Percentiles rank a stretch among this genome's conserved stretches.
These are phyloP conservation scores for Peromyscus leucopus DNA, from an alignment of 2,113 vertebrate genomes.

Conservation along the genomic window DNA sequence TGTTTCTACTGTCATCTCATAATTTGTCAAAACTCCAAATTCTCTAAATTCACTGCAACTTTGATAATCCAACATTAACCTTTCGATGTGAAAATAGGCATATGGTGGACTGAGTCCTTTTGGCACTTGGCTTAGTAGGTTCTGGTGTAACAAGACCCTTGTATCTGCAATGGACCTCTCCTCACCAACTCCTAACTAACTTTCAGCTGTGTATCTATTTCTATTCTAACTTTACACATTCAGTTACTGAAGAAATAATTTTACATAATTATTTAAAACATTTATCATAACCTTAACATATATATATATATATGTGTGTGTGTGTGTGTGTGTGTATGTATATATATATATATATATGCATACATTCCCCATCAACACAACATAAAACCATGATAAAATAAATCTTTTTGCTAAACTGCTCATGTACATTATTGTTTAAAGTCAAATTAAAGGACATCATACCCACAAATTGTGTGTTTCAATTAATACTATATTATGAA, in stretches of 20 bases:
- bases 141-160: neutral
- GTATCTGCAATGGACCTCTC: neutral
- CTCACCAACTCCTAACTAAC: neutral
- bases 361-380: neutral
- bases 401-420: neutral
- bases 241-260: neutral
- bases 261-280: neutral
- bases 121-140: neutral
- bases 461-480: neutral
- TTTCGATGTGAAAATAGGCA: neutral
- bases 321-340: too few relatives aligned
- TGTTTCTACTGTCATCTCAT: neutral
- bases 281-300: neutral
- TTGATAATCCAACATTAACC: neutral
- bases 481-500: neutral
- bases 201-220: neutral
- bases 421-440: neutral
- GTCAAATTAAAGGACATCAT: neutral
- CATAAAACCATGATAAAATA: neutral
- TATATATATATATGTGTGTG: neutral
- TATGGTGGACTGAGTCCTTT: neutral
- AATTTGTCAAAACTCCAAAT: neutral
- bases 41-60: neutral
- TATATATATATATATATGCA: neutral
- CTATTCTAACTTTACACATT: neutral